Evolutionary conservation across 1,140 invertebrate species (phyloP).

Genomic region (Trichonephila clavipes): DNA sequence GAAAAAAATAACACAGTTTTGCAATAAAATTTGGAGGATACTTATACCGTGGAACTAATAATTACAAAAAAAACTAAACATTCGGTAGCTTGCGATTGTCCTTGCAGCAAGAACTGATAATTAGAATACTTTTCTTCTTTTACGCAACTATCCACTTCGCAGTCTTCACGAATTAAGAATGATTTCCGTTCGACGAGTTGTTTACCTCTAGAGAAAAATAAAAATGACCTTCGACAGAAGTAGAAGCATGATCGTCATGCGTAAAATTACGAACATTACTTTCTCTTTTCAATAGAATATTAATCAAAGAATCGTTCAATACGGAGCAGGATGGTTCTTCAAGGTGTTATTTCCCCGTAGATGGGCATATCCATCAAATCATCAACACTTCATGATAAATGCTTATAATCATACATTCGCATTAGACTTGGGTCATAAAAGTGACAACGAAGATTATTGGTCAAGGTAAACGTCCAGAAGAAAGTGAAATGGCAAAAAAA

Average conservation of each 20-base stretch:
- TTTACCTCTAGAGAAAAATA: not conserved
- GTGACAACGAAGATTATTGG: conserved; percentile 31
- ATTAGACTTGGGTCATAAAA: not conserved
- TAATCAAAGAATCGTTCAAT: not conserved
- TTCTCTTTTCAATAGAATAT: not conserved
- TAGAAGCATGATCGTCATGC: not conserved
- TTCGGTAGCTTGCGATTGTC: not conserved
- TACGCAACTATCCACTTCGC: not conserved
- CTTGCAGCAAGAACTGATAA: not conserved
- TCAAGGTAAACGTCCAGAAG: conserved; percentile 29
- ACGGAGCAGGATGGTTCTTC: not conserved
- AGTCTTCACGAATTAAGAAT: not conserved
- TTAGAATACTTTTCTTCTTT: not conserved
- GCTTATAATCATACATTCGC: not conserved
- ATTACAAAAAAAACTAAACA: not conserved
- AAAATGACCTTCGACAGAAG: not conserved
- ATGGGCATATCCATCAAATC: not conserved
- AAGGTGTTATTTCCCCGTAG: not conserved
- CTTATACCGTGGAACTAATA: not conserved
- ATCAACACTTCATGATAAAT: conserved; percentile 13
- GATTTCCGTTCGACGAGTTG: not conserved
- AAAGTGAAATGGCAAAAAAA: not conserved
- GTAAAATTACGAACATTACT: not conserved
- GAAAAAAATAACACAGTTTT: not conserved
- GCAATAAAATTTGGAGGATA: not conserved